These are phyloP conservation scores for Trichomycterus rosablanca DNA, from an alignment of 2,113 vertebrate species.

Conservation along the genomic window DNA sequence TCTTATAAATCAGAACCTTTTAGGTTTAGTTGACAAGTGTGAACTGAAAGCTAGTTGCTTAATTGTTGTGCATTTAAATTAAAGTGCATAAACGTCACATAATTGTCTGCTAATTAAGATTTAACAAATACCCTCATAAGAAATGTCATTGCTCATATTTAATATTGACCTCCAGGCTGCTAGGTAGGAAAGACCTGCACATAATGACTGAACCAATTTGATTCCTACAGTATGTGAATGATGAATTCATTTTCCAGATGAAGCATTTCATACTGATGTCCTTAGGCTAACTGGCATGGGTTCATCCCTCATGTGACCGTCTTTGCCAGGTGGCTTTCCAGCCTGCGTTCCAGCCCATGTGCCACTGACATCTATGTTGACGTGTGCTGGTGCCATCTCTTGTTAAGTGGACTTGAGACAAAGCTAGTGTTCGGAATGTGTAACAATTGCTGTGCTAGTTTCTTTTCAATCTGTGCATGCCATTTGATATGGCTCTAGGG, in stretches of 20 bases:
- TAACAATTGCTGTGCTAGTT: neutral
- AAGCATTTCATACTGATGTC: constrained; percentile 20
- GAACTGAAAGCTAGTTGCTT: too few species aligned
- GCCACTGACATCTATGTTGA: constrained; percentile 55
- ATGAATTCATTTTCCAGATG: constrained; percentile 47
- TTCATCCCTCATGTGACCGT: constrained; percentile 38
- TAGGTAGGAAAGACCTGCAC: neutral
- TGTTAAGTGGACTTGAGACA: constrained; percentile 19
- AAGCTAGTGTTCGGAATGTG: constrained; percentile 24
- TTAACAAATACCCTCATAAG: constrained; percentile 5
- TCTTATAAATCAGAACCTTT: too few species aligned
- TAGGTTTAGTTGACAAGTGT: too few species aligned
- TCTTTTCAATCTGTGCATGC: neutral
- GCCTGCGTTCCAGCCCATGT: constrained; percentile 52
- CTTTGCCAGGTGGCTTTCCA: constrained; percentile 49
- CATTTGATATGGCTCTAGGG: too few species aligned
- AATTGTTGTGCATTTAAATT: too few species aligned
- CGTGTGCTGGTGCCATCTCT: constrained; percentile 43
- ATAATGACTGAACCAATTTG: constrained; percentile 12
- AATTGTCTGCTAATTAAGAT: neutral
- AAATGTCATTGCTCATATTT: constrained; percentile 6
- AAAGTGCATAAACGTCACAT: too few species aligned
- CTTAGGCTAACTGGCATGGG: constrained; percentile 37
- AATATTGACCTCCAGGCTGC: neutral
- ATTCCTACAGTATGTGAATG: constrained; percentile 38